Evolutionary conservation across 2,888 invertebrate species (phyloP), one percentile per base, ranked within the genome.

Genomic region (Lycaena phlaeas): DNA sequence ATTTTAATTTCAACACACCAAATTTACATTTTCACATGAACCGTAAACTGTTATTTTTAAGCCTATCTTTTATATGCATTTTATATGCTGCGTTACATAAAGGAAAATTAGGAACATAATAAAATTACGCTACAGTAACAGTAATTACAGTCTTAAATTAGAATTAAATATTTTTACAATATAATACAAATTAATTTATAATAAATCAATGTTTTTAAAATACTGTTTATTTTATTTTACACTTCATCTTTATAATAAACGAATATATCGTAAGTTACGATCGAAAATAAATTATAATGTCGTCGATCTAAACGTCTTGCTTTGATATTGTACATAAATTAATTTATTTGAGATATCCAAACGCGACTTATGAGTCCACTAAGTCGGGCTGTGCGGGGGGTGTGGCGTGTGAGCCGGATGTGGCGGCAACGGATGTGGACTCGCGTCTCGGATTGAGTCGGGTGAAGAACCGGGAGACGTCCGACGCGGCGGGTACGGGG

Each of bases 391-490:
- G 56, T 78, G 81, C 25, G 79, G 77, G 2, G 78, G 70, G 47
- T 74, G 77, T 29, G 78, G 75, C 6, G 64, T 65, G 51, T 75
- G 77, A 42, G 72, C 58, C 38, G 71, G 59, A 14, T 69, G 68
- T 42, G 70, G 60, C 11, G 71, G 74, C 40, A 63, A 50, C 12
- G 79, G 68, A 52, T 70, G 79, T 36, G 79, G 79, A 54, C 77
- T 78, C 41, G 72, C 72, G 50, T 87, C 87, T 51, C 87, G 86
- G 48, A 87, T 65, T 44, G 87, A 88, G 68, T 89, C 89, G 17
- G 89, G 89, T 6, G 89, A 89, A 2, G 88, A 87, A 40, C 81
- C 82, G 1, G 86, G 86, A 1, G 86, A 86, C 1, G 75, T 57
- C 12, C 81, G 71, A 4, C 84, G 72, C 15, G 79, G 70, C 11